Percentiles rank a stretch among this genome's conserved stretches.
These are phyloP conservation scores for Notodonta ziczac DNA, from an alignment of 2,888 invertebrate species.

Conservation along the genomic window DNA sequence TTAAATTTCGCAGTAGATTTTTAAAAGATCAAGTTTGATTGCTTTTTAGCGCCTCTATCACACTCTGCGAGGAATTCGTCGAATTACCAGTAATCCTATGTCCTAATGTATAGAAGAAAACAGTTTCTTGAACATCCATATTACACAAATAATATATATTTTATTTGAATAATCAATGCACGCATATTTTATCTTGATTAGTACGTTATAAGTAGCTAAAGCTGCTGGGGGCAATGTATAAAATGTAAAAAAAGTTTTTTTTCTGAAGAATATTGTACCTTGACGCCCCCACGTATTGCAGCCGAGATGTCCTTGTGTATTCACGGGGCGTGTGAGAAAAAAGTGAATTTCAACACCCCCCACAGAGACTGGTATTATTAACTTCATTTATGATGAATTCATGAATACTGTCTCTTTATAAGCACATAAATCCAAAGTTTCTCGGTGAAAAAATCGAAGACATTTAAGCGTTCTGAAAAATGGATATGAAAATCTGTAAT, in stretches of 20 bases:
- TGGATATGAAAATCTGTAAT: background rate
- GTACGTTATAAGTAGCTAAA: constrained; percentile 21
- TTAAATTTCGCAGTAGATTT: no score
- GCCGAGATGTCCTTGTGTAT: constrained; percentile 38
- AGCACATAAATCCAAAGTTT: constrained; percentile 10
- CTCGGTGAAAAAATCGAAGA: background rate
- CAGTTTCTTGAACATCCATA: no score
- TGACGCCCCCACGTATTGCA: constrained; percentile 45
- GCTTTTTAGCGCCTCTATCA: no score
- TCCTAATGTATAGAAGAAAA: no score
- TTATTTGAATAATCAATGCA: no score
- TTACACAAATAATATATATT: no score
- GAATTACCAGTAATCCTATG: no score
- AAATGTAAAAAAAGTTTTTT: constrained; percentile 27
- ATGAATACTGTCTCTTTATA: constrained; percentile 16
- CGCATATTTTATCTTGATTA: constrained; percentile 31
- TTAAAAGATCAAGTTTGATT: no score
- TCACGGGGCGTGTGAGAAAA: constrained; percentile 37
- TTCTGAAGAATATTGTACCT: constrained; percentile 15
- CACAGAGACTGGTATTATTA: constrained; percentile 38
- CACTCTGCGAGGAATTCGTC: no score
- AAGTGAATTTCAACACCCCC: constrained; percentile 33
- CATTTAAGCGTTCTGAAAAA: constrained; percentile 5
- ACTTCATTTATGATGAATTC: constrained; percentile 13
- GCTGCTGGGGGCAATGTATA: constrained; percentile 20